Percentiles rank a stretch among this genome's conserved stretches.
Evolutionary conservation across 2,888 invertebrate genomes (phyloP).

Genomic region (Eristalis arbustorum): DNA sequence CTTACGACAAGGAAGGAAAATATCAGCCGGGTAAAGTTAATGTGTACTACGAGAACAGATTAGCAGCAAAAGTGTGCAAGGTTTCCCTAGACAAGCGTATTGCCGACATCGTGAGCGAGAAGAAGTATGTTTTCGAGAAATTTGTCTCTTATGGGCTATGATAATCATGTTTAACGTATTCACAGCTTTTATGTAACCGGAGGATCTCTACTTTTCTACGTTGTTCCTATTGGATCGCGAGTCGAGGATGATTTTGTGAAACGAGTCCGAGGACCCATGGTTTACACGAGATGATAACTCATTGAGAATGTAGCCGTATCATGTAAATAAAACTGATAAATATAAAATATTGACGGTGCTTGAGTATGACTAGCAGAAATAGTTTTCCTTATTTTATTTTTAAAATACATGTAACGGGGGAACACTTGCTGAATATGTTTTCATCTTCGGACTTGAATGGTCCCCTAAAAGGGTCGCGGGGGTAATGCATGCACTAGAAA

Average conservation of each 20-base stretch:
- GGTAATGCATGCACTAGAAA: too few species aligned
- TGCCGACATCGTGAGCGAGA: conserved; percentile 82
- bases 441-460: too few species aligned
- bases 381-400: too few species aligned
- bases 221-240: conserved; percentile 76
- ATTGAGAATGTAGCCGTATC: neutral
- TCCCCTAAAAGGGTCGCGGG: too few species aligned
- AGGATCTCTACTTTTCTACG: conserved; percentile 78
- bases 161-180: conserved; percentile 14
- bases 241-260: conserved; percentile 77
- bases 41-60: conserved; percentile 88
- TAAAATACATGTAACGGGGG: too few species aligned
- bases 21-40: conserved; percentile 84
- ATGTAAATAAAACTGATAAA: conserved; percentile 9
- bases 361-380: neutral
- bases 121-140: conserved; percentile 74
- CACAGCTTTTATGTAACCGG: conserved; percentile 77
- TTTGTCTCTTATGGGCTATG: neutral
- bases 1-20: conserved; percentile 86
- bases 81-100: conserved; percentile 83
- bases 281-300: conserved; percentile 72
- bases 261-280: conserved; percentile 74
- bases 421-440: too few species aligned
- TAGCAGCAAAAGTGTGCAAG: conserved; percentile 83
- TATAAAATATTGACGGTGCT: conserved; percentile 7